phyloP scores from a whole-genome alignment of 2,113 vertebrate species.

The Climacteris rufus region DNA sequence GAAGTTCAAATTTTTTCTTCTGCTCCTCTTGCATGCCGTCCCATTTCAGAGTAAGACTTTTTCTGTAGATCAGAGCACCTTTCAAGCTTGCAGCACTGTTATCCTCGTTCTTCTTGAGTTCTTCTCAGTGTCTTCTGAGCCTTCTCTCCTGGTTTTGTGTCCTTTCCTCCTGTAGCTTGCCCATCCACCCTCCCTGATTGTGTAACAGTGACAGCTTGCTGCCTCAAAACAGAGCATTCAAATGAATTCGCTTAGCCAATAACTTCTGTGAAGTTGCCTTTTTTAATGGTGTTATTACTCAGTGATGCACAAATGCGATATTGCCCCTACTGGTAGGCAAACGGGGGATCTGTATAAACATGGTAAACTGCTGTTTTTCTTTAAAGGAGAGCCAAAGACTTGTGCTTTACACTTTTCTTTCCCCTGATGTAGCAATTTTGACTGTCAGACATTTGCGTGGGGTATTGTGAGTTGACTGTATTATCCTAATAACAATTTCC shows the following conservation, averaged over 20 bases:
- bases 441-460: slow-evolving; percentile 58
- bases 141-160: background rate
- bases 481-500: slow-evolving; percentile 49
- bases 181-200: slow-evolving; percentile 66
- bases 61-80: background rate
- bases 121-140: background rate
- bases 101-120: background rate
- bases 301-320: slow-evolving; percentile 84
- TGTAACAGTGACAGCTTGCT: slow-evolving; percentile 80
- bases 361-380: slow-evolving; percentile 73
- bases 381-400: slow-evolving; percentile 82
- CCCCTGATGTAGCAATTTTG: slow-evolving; percentile 56
- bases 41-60: background rate
- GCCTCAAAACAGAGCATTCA: slow-evolving; percentile 85
- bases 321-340: slow-evolving; percentile 85
- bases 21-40: background rate
- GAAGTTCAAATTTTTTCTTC: background rate
- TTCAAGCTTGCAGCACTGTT: background rate
- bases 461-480: slow-evolving; percentile 68
- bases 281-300: slow-evolving; percentile 88
- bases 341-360: slow-evolving; percentile 72
- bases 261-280: slow-evolving; percentile 90
- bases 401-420: slow-evolving; percentile 73
- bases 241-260: slow-evolving; percentile 86
- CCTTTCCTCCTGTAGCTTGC: slow-evolving; percentile 30